Percentiles rank a stretch among this genome's conserved stretches.
phyloP scores from a whole-genome alignment of 2,888 invertebrate species.

The Troilus luridus region DNA sequence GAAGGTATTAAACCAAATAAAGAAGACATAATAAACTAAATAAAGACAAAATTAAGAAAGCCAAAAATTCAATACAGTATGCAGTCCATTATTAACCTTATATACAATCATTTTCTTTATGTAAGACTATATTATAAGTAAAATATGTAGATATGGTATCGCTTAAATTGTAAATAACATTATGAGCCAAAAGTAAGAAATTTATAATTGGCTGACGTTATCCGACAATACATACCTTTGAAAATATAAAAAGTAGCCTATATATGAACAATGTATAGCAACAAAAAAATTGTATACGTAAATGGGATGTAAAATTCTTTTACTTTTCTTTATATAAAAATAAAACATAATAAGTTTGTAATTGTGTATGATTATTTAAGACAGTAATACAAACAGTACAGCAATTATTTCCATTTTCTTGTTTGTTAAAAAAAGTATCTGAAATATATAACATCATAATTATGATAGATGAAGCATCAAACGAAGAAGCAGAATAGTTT shows the following conservation, averaged over 20 bases:
- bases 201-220: slow-evolving; percentile 30
- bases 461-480: neutral
- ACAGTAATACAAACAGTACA: neutral
- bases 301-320: neutral
- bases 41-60: neutral
- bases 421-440: neutral
- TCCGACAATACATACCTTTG: neutral
- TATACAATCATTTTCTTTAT: slow-evolving; percentile 6
- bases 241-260: too few species aligned
- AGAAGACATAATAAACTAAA: too few species aligned
- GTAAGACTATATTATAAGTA: neutral
- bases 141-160: slow-evolving; percentile 16
- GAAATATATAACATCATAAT: neutral
- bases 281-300: neutral
- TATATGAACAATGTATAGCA: neutral
- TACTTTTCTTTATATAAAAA: neutral
- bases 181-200: slow-evolving; percentile 39
- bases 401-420: neutral
- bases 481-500: neutral
- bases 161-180: slow-evolving; percentile 21
- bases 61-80: neutral
- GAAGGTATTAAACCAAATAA: neutral
- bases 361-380: neutral
- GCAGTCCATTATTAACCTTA: neutral
- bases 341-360: neutral